Percentiles rank a stretch among this genome's conserved stretches.
Conservation (phyloP, 2,113 vertebrate genomes). For the Rhinolophus sinicus region DNA sequence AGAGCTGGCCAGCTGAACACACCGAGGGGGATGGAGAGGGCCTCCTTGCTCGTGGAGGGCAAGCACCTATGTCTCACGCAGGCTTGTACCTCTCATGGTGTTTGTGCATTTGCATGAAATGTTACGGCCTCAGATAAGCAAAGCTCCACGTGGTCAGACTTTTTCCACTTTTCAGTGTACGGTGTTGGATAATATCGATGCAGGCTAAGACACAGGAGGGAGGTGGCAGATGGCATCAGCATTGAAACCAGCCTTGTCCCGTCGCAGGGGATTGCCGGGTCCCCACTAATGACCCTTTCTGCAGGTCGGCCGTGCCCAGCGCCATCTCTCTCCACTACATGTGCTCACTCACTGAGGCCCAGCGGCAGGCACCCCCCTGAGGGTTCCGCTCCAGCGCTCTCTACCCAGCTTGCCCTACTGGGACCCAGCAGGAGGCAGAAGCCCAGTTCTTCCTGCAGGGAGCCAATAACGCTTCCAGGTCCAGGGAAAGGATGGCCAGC, state of each 20-base stretch:
- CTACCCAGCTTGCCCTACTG: neutral
- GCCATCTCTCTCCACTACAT: neutral
- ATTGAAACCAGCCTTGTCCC: neutral
- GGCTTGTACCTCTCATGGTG: neutral
- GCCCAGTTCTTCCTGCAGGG: neutral
- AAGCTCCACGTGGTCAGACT: neutral
- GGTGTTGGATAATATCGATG: accelerated
- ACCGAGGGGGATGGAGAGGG: accelerated
- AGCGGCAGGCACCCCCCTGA: neutral
- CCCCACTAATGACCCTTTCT: too few species aligned
- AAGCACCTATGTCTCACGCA: too few species aligned
- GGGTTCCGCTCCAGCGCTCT: slow-evolving; percentile 11
- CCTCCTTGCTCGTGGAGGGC: neutral
- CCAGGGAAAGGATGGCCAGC: neutral
- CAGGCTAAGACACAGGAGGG: neutral
- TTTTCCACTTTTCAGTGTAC: neutral
- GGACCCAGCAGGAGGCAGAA: neutral
- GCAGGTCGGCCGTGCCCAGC: neutral
- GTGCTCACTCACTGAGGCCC: neutral
- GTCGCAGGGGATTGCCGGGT: accelerated
- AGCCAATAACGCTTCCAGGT: neutral
- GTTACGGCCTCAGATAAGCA: neutral
- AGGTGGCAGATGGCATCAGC: neutral
- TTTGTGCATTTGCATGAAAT: neutral
- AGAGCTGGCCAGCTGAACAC: neutral